A percentile compares a stretch with the other conserved stretches of the same genome.
phyloP scores from a whole-genome alignment of 2,113 vertebrate genomes.

The Centropristis striata region DNA sequence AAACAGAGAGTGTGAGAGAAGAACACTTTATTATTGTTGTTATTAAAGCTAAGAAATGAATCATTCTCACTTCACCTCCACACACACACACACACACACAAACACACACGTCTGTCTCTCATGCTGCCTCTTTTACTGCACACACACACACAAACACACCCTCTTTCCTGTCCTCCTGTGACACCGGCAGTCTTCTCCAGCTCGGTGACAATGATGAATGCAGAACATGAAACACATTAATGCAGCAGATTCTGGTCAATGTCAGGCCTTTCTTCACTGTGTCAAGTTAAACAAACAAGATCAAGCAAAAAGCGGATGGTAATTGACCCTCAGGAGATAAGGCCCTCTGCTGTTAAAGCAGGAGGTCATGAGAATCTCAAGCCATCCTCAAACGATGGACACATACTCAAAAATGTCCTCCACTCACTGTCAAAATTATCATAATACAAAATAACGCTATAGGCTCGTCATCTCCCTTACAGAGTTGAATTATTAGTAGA shows the following conservation, averaged over 20 bases:
- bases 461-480: slow-evolving; percentile 16
- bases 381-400: slow-evolving; percentile 52
- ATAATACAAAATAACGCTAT: slow-evolving; percentile 10
- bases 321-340: slow-evolving; percentile 96
- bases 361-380: slow-evolving; percentile 84
- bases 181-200: slow-evolving; percentile 84
- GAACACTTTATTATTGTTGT: neutral
- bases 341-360: slow-evolving; percentile 84
- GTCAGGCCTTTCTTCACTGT: slow-evolving; percentile 97
- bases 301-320: slow-evolving; percentile 93
- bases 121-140: slow-evolving; percentile 23
- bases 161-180: slow-evolving; percentile 63
- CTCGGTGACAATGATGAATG: slow-evolving; percentile 97
- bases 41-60: slow-evolving; percentile 40
- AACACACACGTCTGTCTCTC: slow-evolving; percentile 2
- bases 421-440: slow-evolving; percentile 36
- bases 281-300: slow-evolving; percentile 99
- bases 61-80: slow-evolving; percentile 5
- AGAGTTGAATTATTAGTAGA: slow-evolving; percentile 52
- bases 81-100: slow-evolving; percentile 8
- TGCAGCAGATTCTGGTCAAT: slow-evolving; percentile 96
- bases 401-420: slow-evolving; percentile 30
- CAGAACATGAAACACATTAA: slow-evolving; percentile 98
- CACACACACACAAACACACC: slow-evolving; percentile 21
- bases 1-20: too few relatives aligned